phyloP scores from a whole-genome alignment of 1,140 invertebrate genomes.

The Venturia canescens region DNA sequence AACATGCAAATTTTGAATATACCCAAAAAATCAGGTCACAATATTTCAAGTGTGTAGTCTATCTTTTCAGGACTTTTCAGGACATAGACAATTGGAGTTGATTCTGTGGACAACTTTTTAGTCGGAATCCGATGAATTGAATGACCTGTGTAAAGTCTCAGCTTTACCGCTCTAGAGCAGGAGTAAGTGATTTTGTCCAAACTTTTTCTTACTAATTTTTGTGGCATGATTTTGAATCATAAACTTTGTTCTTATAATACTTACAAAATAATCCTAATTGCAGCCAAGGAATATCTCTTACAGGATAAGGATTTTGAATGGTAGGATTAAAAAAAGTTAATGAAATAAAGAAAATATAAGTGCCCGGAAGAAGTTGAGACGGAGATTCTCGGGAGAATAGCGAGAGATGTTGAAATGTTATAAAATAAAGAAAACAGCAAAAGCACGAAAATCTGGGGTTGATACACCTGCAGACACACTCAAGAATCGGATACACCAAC shows the following conservation, averaged over 20 bases:
- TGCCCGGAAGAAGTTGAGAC: not conserved
- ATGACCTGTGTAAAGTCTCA: too few species aligned
- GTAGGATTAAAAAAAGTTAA: not conserved
- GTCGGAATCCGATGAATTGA: too few species aligned
- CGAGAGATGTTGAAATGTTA: not conserved
- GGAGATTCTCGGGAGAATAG: slow-evolving; percentile 4
- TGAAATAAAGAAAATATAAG: not conserved
- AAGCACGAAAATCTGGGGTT: slow-evolving; percentile 19
- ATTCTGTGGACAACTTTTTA: too few species aligned
- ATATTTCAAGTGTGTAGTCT: too few species aligned
- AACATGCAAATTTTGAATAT: too few species aligned
- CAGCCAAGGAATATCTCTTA: not conserved
- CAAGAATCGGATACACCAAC: slow-evolving; percentile 28
- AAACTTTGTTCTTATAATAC: too few species aligned
- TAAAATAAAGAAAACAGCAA: slow-evolving; percentile 1
- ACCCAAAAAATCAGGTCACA: too few species aligned
- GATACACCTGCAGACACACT: slow-evolving; percentile 2
- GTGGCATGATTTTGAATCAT: not conserved
- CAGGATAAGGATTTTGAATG: not conserved
- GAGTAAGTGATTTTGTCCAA: too few species aligned
- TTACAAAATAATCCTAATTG: slow-evolving; percentile 6
- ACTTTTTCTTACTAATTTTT: too few species aligned
- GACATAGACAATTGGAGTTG: too few species aligned
- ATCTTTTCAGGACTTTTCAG: too few species aligned
- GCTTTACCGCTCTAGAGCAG: too few species aligned